Base-by-base conservation (phyloP, 2,888 invertebrate species). In the Plagodis dolabraria region DNA sequence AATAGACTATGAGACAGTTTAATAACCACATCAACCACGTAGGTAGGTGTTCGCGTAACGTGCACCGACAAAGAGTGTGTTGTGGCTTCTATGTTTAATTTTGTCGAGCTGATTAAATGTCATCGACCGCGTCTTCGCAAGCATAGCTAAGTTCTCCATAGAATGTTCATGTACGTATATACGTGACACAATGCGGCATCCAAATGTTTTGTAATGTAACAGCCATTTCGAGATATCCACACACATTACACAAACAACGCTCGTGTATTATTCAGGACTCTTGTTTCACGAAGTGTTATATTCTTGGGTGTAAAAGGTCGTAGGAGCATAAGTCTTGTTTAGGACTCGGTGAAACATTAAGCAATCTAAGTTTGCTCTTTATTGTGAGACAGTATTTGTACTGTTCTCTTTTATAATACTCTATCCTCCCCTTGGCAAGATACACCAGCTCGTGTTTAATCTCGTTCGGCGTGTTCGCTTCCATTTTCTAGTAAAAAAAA, bases 171-270 rank as follows among this genome's bases (percentile, higher is more conserved):
- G 55, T 60, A 49, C 47, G 35, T 36, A 36, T 50, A 63, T 45
- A 61, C 59, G 57, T 66, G 63, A 65, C 45, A 63, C 54, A 59
- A 65, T 61, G 57, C 42, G 56, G 51, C 48, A 55, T 60, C 53
- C 48, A 50, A 55, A 60, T 45, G 50, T 58, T 47, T 44, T 51
- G 53, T 54, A 40, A 54, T 54, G 52, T 10, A 44, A 49, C 42
- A 46, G 35, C 50, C 55, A 51, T 56, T 65, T 40, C 7, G 48
- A 56, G 53, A 55, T 55, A 54, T 55, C 45, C 50, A 42, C 45
- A 53, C 22, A 35, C 44, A 45, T 58, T 53, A 58, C 54, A 50
- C 46, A 51, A 58, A 50, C 46, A 53, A 42, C 44, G 34, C 46
- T 42, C 53, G 46, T 53, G 38, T 46, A 50, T 50, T 47, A 53